Percentiles rank a stretch among this genome's conserved stretches.
Evolutionary conservation across 2,888 invertebrate genomes (phyloP).

Genomic region (Orchestes rusci): DNA sequence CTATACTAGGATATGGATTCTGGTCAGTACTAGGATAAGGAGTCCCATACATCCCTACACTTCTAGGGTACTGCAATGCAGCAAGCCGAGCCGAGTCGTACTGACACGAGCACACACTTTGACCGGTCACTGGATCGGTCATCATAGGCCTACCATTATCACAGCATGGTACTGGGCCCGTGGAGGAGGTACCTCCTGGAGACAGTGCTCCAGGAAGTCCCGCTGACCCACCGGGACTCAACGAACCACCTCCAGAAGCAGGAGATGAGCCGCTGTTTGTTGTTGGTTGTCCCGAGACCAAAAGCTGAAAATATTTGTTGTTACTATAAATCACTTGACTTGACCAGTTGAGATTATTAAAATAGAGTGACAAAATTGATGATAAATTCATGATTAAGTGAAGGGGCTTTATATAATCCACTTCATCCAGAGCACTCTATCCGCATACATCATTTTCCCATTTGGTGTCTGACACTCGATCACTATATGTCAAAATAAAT

Average conservation of each 20-base stretch:
- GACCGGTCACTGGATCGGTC: slow-evolving; percentile 88
- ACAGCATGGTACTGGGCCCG: slow-evolving; percentile 58
- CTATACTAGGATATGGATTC: slow-evolving; percentile 88
- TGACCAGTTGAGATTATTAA: background rate
- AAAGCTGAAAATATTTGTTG: slow-evolving; percentile 49
- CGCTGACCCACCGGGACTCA: slow-evolving; percentile 59
- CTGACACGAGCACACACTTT: slow-evolving; percentile 90
- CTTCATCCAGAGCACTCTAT: slow-evolving; percentile 14
- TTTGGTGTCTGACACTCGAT: slow-evolving; percentile 33
- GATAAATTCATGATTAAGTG: too few relatives aligned
- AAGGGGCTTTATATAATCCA: too few relatives aligned
- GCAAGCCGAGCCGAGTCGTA: slow-evolving; percentile 85
- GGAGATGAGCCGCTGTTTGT: slow-evolving; percentile 73
- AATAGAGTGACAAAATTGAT: too few relatives aligned
- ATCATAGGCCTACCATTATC: slow-evolving; percentile 87
- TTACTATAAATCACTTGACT: background rate
- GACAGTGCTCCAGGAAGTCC: slow-evolving; percentile 47
- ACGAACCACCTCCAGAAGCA: slow-evolving; percentile 68
- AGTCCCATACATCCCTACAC: slow-evolving; percentile 76
- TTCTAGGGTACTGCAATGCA: slow-evolving; percentile 72
- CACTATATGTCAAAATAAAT: slow-evolving; percentile 36
- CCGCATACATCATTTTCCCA: slow-evolving; percentile 35
- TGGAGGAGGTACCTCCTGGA: slow-evolving; percentile 46
- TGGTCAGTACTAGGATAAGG: slow-evolving; percentile 88
- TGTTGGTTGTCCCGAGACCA: slow-evolving; percentile 65